Base-by-base conservation (phyloP, 2,888 invertebrate genomes). In the Meta bourneti region DNA sequence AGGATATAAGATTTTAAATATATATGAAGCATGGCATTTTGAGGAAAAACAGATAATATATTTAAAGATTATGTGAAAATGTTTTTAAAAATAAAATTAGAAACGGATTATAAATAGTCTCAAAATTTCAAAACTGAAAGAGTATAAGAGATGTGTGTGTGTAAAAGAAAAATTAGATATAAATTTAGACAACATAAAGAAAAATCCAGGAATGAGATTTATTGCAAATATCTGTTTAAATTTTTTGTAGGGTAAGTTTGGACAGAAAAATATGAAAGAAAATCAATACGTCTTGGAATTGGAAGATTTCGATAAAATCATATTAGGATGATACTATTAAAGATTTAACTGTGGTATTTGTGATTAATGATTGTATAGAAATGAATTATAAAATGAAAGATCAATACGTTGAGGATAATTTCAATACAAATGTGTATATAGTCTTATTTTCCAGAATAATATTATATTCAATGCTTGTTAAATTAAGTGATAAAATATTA, bases 161-260 rank as follows among this genome's bases (percentile, higher is more conserved):
- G n/a, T n/a, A n/a, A n/a, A n/a, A n/a, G n/a, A n/a, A n/a, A n/a
- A n/a, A n/a, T n/a, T n/a, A n/a, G n/a, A n/a, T n/a, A n/a, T n/a
- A n/a, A n/a, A n/a, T n/a, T n/a, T n/a, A n/a, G n/a, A n/a, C n/a
- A n/a, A n/a, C n/a, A n/a, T n/a, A n/a, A n/a, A n/a, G n/a, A n/a
- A n/a, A n/a, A n/a, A n/a, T n/a, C n/a, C n/a, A n/a, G n/a, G n/a
- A n/a, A n/a, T n/a, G n/a, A n/a, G n/a, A n/a, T n/a, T n/a, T n/a
- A n/a, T n/a, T n/a, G n/a, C n/a, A n/a, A n/a, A 86, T 70, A 86
- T 78, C 19, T 86, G 51, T 78, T 86, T 86, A 52, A 79, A 78
- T 19, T 86, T 70, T 8, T 51, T 79, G 19, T 78, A 51, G 71
- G 34, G 54, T 54, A 83, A 74, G 49, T 72, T 81, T 48, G 71